These are phyloP conservation scores for Xenopus laevis DNA, from an alignment of 2,113 vertebrate genomes.

Conservation along the genomic window DNA sequence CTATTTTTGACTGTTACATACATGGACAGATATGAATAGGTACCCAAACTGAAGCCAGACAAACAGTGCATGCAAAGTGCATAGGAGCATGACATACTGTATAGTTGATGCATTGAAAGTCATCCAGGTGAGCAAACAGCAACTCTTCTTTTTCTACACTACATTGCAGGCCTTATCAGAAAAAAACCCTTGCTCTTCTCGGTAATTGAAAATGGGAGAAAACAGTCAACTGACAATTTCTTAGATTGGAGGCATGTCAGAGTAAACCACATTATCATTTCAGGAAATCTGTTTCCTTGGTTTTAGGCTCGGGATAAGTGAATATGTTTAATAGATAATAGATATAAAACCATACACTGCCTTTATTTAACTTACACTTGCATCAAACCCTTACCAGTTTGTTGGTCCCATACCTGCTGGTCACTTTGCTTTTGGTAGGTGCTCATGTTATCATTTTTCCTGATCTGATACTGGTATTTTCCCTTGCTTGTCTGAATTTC, in stretches of 20 bases:
- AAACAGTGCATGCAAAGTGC: no score
- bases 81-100: neutral
- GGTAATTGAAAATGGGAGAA: neutral
- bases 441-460: no score
- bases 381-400: no score
- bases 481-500: no score
- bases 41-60: no score
- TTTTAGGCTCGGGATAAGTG: neutral
- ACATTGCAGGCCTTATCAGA: neutral
- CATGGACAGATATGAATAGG: no score
- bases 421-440: no score
- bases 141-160: neutral
- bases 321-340: slow-evolving; percentile 19
- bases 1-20: no score
- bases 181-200: neutral
- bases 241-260: neutral
- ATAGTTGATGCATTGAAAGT: neutral
- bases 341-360: neutral
- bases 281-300: neutral
- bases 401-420: no score
- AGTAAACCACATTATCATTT: neutral
- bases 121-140: neutral
- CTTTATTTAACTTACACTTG: no score
- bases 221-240: neutral
- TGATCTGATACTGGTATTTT: no score